These are phyloP conservation scores for Synchiropus splendidus DNA, from an alignment of 2,113 vertebrate genomes.

Conservation along the genomic window DNA sequence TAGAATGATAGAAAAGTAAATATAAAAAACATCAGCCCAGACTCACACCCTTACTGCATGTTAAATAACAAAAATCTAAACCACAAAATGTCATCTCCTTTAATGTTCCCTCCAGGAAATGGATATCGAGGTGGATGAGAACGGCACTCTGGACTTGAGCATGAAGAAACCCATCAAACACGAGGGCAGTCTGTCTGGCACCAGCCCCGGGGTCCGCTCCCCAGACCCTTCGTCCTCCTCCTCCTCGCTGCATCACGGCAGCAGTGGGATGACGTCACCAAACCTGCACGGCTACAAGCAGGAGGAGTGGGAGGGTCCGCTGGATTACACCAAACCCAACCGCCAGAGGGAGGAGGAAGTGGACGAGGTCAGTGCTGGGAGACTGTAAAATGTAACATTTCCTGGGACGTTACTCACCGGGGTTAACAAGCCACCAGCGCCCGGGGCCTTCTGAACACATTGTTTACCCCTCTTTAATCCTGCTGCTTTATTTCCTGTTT, in stretches of 20 bases:
- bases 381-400: not conserved
- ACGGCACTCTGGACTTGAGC: conserved; percentile 93
- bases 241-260: conserved; percentile 73
- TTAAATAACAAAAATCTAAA: too few species aligned
- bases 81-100: not conserved
- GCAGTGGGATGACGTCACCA: conserved; percentile 84
- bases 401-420: too few species aligned
- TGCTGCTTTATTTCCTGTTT: conserved; percentile 31
- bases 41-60: too few species aligned
- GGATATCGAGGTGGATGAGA: conserved; percentile 95
- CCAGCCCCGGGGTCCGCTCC: conserved; percentile 79
- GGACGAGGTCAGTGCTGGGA: conserved; percentile 77
- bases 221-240: conserved; percentile 72
- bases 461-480: conserved; percentile 37
- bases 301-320: conserved; percentile 92
- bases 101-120: conserved; percentile 63
- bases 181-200: conserved; percentile 77
- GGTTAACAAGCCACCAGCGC: conserved; percentile 27
- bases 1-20: too few species aligned
- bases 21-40: too few species aligned
- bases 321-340: conserved; percentile 96
- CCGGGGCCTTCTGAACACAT: conserved; percentile 23
- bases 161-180: conserved; percentile 90
- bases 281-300: conserved; percentile 83
- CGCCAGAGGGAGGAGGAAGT: conserved; percentile 87